Base-by-base conservation (phyloP, 2,888 invertebrate species). In the Eupeodes luniger region DNA sequence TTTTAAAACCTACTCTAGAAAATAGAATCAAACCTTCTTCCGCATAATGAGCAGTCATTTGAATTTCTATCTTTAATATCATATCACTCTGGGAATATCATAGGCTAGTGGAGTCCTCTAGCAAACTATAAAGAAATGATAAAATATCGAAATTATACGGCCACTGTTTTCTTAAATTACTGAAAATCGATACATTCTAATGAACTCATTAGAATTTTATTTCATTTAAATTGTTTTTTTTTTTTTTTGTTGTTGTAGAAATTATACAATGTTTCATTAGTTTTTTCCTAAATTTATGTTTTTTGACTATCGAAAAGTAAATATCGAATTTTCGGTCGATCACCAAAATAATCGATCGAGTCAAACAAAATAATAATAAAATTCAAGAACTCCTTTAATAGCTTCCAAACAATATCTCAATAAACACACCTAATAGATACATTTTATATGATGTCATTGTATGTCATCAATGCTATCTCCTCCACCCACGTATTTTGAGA, bases 381-480 rank as follows among this genome's bases (percentile, higher is more conserved):
- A 67, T 4, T 70, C 34, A 5, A 44, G 36, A 34, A 69, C 44
- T 78, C 78, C 67, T 82, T 82, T 62, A 82, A 83, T 59, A 16
- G 34, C 55, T 51, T 69, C 67, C 10, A 69, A 40, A 85, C 85
- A 82, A 85, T 69, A 47, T 34, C 57, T 36, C 67, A 61, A 55
- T 74, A 79, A 72, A 74, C 53, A 70, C 76, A 55, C 49, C 34
- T 67, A n/a, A 9, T 44, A 49, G 27, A 51, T n/a, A 55, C 40
- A 7, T 44, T 51, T 55, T 44, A 11, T 40, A 75, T 70, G 64
- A 77, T 81, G 59, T 77, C 81, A 82, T 82, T 82, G 77, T 81
- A 51, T 62, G 76, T 77, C 77, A 81, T 70, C 74, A 67, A 75
- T 69, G 57, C 69, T 51, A 69, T 69, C 75, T 55, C 40, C 40